Conservation (phyloP, 2,113 vertebrate species). For the Anhinga rufa region DNA sequence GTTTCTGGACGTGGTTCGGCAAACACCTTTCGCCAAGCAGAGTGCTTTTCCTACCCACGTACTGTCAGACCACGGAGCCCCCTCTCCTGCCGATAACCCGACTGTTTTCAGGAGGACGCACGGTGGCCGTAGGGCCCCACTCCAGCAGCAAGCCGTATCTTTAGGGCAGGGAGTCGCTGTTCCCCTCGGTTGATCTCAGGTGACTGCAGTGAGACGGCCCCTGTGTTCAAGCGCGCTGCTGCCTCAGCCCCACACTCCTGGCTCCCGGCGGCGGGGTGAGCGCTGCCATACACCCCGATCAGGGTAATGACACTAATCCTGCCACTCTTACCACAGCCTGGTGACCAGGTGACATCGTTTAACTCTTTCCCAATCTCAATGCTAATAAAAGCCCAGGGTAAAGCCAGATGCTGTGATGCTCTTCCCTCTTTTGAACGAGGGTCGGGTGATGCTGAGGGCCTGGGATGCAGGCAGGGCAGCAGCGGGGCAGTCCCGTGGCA, state of each 20-base stretch:
- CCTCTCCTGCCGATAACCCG: not conserved
- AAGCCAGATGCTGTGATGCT: not conserved
- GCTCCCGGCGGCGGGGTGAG: not conserved
- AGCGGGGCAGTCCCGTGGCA: not conserved
- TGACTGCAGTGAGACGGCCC: not conserved
- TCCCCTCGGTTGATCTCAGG: not conserved
- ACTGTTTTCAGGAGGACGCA: not conserved
- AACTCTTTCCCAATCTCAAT: not conserved
- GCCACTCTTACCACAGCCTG: not conserved
- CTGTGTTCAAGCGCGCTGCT: not conserved
- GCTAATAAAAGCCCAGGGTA: not conserved
- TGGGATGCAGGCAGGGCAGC: not conserved
- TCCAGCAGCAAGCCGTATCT: not conserved
- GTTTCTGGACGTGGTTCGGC: not conserved
- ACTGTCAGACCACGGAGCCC: rapidly evolving
- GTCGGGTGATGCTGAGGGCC: not conserved
- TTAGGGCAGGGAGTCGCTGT: not conserved
- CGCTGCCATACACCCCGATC: not conserved
- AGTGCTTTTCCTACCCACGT: not conserved
- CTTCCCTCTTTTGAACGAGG: not conserved
- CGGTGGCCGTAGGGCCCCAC: rapidly evolving
- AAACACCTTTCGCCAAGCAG: not conserved
- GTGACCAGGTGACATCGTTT: not conserved
- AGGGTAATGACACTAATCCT: not conserved
- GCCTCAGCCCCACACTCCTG: not conserved